Evolutionary conservation across 2,888 invertebrate species (phyloP).

Genomic region (Clistopyga incitator): DNA sequence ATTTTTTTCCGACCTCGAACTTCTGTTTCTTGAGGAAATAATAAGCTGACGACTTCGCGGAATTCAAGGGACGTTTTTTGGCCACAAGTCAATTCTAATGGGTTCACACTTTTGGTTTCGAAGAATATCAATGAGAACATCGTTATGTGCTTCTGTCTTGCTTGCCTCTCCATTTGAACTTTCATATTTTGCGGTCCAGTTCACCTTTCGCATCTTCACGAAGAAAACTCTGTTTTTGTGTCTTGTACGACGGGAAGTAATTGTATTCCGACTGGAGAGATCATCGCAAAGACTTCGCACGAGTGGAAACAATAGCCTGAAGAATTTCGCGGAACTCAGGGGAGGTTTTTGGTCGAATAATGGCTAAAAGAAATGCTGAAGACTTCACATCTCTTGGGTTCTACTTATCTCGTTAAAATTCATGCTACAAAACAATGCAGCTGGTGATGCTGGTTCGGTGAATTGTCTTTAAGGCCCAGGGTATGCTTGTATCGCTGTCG

Average conservation of each 20-base stretch:
- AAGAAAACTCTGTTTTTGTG: neutral
- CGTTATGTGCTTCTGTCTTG: neutral
- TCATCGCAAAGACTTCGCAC: neutral
- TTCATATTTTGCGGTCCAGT: neutral
- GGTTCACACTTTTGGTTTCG: neutral
- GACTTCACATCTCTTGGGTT: neutral
- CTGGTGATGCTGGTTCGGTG: slow-evolving; percentile 33
- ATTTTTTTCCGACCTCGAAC: too few relatives aligned
- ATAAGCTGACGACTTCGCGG: too few relatives aligned
- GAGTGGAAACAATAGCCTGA: neutral
- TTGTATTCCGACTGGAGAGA: neutral
- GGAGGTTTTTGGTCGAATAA: slow-evolving; percentile 14
- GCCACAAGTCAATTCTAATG: neutral
- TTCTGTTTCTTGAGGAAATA: too few relatives aligned
- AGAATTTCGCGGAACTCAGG: slow-evolving; percentile 14
- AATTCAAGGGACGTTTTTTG: too few relatives aligned
- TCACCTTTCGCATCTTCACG: neutral
- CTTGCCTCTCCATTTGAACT: neutral
- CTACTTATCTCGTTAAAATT: slow-evolving; percentile 33
- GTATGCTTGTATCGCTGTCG: slow-evolving; percentile 25
- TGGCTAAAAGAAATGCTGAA: neutral
- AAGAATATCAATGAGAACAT: neutral
- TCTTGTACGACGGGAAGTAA: neutral
- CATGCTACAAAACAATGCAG: slow-evolving; percentile 41
- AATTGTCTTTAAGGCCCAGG: slow-evolving; percentile 2